Conservation (phyloP, 2,113 vertebrate species). For the Turnix velox region DNA sequence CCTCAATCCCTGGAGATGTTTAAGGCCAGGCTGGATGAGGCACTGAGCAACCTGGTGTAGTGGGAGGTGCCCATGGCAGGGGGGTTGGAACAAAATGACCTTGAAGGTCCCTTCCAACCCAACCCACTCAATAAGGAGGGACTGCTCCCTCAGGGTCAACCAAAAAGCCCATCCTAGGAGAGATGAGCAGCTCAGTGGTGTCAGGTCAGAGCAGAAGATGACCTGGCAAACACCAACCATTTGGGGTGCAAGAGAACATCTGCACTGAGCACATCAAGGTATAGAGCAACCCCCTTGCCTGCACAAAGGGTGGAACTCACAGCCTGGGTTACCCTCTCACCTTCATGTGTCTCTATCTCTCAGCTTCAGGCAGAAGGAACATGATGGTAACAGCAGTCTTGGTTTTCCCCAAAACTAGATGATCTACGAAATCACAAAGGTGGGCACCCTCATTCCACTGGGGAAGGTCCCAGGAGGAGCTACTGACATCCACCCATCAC, state of each 20-base stretch:
- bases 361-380: neutral
- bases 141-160: neutral
- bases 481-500: accelerated
- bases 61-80: too few species aligned
- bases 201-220: accelerated
- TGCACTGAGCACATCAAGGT: neutral
- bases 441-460: neutral
- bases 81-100: too few species aligned
- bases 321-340: neutral
- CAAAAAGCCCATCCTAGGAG: neutral
- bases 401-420: too few species aligned
- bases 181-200: neutral
- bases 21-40: too few species aligned
- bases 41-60: too few species aligned
- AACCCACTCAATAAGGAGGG: too few species aligned
- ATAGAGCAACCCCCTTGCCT: neutral
- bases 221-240: accelerated
- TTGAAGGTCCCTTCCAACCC: too few species aligned
- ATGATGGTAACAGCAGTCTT: accelerated
- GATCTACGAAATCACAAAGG: too few species aligned
- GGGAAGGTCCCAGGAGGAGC: neutral
- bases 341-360: neutral
- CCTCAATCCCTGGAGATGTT: too few species aligned
- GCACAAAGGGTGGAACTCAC: too few species aligned
- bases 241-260: neutral